Evolutionary conservation across 2,113 vertebrate species (phyloP).

Genomic region (Lota lota): DNA sequence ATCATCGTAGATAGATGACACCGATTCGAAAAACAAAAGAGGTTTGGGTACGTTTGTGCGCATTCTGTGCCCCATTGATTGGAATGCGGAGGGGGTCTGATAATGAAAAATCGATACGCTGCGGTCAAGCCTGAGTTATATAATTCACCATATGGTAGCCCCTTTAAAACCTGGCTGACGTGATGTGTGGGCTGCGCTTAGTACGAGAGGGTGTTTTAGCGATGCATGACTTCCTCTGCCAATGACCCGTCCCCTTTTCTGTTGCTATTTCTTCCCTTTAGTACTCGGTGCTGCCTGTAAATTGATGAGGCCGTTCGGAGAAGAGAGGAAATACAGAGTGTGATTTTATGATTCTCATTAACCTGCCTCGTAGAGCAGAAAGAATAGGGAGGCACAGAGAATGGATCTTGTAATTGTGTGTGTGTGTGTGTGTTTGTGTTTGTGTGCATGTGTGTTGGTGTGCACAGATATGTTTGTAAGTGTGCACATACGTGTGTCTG

Average conservation of each 20-base stretch:
- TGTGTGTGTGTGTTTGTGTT: constrained; percentile 1
- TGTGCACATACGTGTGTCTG: not conserved
- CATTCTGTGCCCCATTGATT: too few relatives aligned
- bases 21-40: too few relatives aligned
- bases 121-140: too few relatives aligned
- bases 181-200: constrained; percentile 68
- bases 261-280: constrained; percentile 28
- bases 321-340: constrained; percentile 84
- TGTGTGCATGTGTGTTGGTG: not conserved
- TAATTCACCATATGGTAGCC: too few relatives aligned
- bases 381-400: constrained; percentile 37
- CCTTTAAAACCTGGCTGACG: constrained; percentile 59
- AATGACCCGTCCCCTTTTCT: constrained; percentile 1
- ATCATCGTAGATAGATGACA: too few relatives aligned
- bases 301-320: constrained; percentile 79
- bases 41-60: too few relatives aligned
- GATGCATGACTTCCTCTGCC: constrained; percentile 66
- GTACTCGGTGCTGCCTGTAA: constrained; percentile 74
- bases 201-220: constrained; percentile 58
- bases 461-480: not conserved
- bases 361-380: constrained; percentile 66
- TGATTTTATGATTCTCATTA: constrained; percentile 91
- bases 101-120: too few relatives aligned
- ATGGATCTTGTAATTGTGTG: constrained; percentile 33
- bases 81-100: too few relatives aligned